These are phyloP conservation scores for Linurgus olivaceus DNA, from an alignment of 2,797 vertebrate genomes.

Conservation along the genomic window DNA sequence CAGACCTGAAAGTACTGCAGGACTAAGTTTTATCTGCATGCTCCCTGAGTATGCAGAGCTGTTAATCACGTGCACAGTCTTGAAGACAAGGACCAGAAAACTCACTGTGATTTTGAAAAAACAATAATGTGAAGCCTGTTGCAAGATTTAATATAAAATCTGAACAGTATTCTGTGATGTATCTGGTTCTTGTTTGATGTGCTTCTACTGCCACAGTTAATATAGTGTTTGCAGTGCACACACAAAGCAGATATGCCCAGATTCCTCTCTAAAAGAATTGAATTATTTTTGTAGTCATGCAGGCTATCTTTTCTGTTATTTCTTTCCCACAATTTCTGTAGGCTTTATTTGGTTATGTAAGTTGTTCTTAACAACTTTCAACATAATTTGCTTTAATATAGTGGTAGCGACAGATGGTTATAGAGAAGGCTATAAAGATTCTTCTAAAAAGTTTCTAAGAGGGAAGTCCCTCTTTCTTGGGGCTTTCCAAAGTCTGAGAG, in stretches of 20 bases:
- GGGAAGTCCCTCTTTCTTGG: background rate
- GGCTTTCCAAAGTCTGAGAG: background rate
- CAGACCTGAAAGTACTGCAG: background rate
- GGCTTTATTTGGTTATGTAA: background rate
- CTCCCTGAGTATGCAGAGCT: background rate
- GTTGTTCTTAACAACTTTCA: slow-evolving; percentile 1
- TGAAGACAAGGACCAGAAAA: slow-evolving; percentile 41
- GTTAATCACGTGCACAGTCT: background rate
- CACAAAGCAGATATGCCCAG: slow-evolving; percentile 52
- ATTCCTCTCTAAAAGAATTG: slow-evolving; percentile 21
- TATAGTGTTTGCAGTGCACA: slow-evolving; percentile 14
- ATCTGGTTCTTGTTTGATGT: slow-evolving; percentile 72
- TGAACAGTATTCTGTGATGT: slow-evolving; percentile 40
- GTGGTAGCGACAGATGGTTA: background rate
- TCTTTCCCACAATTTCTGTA: background rate
- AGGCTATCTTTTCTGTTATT: slow-evolving; percentile 1
- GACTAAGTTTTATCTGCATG: background rate
- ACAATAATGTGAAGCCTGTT: slow-evolving; percentile 2
- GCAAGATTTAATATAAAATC: slow-evolving; percentile 50
- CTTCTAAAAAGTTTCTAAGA: background rate
- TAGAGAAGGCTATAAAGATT: background rate
- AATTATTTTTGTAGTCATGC: slow-evolving; percentile 14
- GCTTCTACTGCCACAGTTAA: slow-evolving; percentile 60
- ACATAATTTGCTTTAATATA: background rate
- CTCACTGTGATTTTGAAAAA: slow-evolving; percentile 28